Base-by-base conservation (phyloP, 1,140 invertebrate genomes). In the Drosophila aff. region DNA sequence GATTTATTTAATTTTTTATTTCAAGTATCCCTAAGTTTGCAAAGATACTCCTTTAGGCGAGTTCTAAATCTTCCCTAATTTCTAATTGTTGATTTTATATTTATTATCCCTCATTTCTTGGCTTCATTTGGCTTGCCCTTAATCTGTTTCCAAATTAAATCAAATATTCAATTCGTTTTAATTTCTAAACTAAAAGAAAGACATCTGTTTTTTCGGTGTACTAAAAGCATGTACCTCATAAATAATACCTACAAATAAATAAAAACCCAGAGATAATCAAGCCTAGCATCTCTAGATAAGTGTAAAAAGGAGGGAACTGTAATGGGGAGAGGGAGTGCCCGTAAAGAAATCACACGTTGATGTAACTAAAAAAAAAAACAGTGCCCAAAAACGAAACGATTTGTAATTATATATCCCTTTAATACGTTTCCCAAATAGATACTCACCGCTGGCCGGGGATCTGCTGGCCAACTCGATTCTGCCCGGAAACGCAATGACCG, bases 371-470 rank as follows among this genome's bases (percentile, higher is more conserved):
- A 23, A 23, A 23, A 23, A 23, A 23, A 23, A 18, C 3, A 10
- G 11, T 33, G n/a, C 9, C 0, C 4, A 31, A 33, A 13, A 13
- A 2, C 10, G 11, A 23, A 23, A 23, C 7, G 31, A 21, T 15
- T 50, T 13, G 52, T 67, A 60, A 73, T 49, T 36, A 11, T 36
- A 11, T 11, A 26, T 33, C 38, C 21, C 2, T 64, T 38, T n/a
- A 3, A 23, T 7, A 47, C 28, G 28, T 33, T 26, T 16, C 16
- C 31, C 46, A 2, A 2, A 23, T 40, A 92, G 92, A 90, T 92
- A 92, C 92, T 97, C 97, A 67, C 97, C 97, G 44, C 93, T 97
- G 82, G 96, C 96, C 75, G 96, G 96, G 77, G 96, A 96, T 90
- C 78, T 92, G 7, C 79, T 92, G 81, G 92, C 92, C 78, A 96